Evolutionary conservation across 2,888 invertebrate species (phyloP), one percentile per base, ranked within the genome.

Genomic region (Orthosia cruda): DNA sequence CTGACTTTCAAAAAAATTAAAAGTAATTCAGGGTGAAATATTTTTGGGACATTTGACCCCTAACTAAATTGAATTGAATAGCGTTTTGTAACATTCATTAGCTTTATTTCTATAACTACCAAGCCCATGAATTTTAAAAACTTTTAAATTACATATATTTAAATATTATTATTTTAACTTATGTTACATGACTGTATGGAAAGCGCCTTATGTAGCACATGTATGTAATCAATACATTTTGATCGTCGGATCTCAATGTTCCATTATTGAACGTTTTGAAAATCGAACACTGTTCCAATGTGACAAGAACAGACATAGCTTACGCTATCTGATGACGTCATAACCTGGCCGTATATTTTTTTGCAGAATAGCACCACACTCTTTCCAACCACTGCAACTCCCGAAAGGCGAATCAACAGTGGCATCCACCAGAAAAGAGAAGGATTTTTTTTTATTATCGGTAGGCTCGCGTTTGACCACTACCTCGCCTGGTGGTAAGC

Each of bases 241-340:
- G 23, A 45, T 32, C 40, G 16, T 4, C 47, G 40, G 61, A 26
- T 62, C 26, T 50, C 52, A 66, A 67, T 70, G 54, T 26, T 59
- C 16, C 67, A 68, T 80, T 62, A 76, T 71, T 65, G 57, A 76
- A 55, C 26, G 49, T 71, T 80, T 76, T 54, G 40, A n/a, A 67
- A 75, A 76, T 66, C 65, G 26, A 58, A 66, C 63, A 55, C 23
- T 26, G 65, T 59, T 40, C 13, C 26, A 76, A 69, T 67, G 68
- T 70, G 58, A 20, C 15, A 4, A 47, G 11, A 49, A 74, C 50
- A 80, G 18, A 65, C 58, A 65, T 69, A 85, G 74, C 59, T 47
- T 76, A 78, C 65, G 68, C 64, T 80, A 64, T 54, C 9, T 18
- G 12, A 57, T 69, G 69, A 66, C 57, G 58, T 66, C n/a, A 72